These are phyloP conservation scores for Temnothorax ravouxi DNA, from an alignment of 2,888 invertebrate genomes.

Conservation along the genomic window DNA sequence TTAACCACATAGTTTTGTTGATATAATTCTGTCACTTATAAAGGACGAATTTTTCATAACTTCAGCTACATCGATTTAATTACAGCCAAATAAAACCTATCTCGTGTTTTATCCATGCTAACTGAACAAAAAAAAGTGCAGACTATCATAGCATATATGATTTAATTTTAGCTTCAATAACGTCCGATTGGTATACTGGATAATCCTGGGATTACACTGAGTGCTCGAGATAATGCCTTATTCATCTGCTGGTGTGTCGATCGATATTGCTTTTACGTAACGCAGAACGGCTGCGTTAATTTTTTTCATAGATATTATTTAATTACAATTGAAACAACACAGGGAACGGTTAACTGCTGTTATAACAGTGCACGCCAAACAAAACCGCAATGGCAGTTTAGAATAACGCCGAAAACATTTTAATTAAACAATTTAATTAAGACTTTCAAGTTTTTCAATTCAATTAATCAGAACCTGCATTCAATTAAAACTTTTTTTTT, in stretches of 20 bases:
- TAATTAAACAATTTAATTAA: constrained; percentile 21
- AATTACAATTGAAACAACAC: background rate
- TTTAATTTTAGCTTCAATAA: constrained; percentile 69
- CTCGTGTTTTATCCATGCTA: constrained; percentile 52
- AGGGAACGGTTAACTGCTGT: background rate
- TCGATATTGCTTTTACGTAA: constrained; percentile 47
- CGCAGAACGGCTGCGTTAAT: constrained; percentile 15
- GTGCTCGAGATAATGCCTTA: constrained; percentile 70
- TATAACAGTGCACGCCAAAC: background rate
- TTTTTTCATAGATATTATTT: constrained; percentile 34
- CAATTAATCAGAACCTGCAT: background rate
- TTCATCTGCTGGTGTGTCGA: constrained; percentile 65
- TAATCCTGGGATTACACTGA: constrained; percentile 75
- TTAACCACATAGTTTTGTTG: constrained; percentile 15
- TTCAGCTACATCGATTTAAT: constrained; percentile 34
- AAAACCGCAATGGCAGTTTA: background rate
- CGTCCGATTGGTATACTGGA: constrained; percentile 72
- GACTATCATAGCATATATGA: constrained; percentile 44
- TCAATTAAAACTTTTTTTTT: background rate
- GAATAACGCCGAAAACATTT: background rate
- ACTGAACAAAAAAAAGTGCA: constrained; percentile 60
- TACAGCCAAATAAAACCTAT: constrained; percentile 56
- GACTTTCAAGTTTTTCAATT: constrained; percentile 3
- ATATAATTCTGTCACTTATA: constrained; percentile 38
- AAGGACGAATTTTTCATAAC: constrained; percentile 25